Percentiles rank a stretch among this genome's conserved stretches.
These are phyloP conservation scores for Cololabis saira DNA, from an alignment of 2,113 vertebrate genomes.

Conservation along the genomic window DNA sequence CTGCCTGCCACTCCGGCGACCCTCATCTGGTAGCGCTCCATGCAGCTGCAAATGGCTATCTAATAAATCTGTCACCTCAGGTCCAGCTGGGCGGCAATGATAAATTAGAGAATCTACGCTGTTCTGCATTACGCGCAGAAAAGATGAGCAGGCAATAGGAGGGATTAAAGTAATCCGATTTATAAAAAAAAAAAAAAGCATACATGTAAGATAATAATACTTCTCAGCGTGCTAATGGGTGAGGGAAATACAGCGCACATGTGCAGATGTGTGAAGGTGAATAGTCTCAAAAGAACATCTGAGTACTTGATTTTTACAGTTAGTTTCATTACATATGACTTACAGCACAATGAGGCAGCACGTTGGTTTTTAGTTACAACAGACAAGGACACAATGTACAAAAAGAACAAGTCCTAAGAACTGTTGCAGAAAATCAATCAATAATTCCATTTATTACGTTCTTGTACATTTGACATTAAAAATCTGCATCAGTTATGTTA, in stretches of 20 bases:
- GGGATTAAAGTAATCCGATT: slow-evolving; percentile 57
- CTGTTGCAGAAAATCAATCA: slow-evolving; percentile 3
- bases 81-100: slow-evolving; percentile 64
- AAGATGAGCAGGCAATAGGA: slow-evolving; percentile 39
- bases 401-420: background rate
- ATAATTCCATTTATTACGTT: background rate
- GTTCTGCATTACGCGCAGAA: slow-evolving; percentile 50
- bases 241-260: background rate
- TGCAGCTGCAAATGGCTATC: slow-evolving; percentile 59
- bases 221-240: slow-evolving; percentile 21
- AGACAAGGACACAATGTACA: background rate
- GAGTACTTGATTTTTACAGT: background rate
- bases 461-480: background rate
- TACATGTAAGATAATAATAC: slow-evolving; percentile 56
- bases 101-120: slow-evolving; percentile 48
- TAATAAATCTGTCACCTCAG: slow-evolving; percentile 74
- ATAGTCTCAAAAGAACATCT: background rate
- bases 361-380: background rate
- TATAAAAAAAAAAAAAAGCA: no score
- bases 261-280: background rate
- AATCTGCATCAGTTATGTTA: no score
- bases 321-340: background rate
- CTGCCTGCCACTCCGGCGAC: slow-evolving; percentile 52
- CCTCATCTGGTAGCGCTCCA: slow-evolving; percentile 45
- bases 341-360: background rate